Evolutionary conservation across 1,140 invertebrate species (phyloP).

Genomic region (Anoplolepis gracilipes): DNA sequence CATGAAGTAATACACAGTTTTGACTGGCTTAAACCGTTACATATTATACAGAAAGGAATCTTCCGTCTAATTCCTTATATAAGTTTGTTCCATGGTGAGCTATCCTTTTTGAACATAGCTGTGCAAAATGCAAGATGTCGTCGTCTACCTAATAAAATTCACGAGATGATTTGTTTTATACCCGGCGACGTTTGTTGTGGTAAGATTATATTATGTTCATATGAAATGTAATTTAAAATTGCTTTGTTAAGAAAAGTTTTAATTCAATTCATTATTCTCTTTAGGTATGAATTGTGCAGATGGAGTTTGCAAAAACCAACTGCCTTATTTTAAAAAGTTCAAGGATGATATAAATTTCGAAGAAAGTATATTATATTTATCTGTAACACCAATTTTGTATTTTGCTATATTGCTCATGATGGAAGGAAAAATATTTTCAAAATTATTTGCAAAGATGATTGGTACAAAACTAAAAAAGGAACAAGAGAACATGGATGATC

Average conservation of each 20-base stretch:
- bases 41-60: constrained; percentile 77
- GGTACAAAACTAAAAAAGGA: constrained; percentile 63
- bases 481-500: constrained; percentile 76
- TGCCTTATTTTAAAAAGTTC: constrained; percentile 77
- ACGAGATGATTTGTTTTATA: constrained; percentile 69
- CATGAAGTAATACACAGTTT: constrained; percentile 35
- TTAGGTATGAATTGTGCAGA: constrained; percentile 77
- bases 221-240: constrained; percentile 24
- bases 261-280: constrained; percentile 44
- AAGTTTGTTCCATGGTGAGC: constrained; percentile 81
- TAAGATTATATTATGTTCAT: constrained; percentile 59
- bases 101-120: constrained; percentile 77
- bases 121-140: constrained; percentile 80
- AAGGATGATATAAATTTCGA: constrained; percentile 76
- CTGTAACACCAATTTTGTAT: constrained; percentile 78
- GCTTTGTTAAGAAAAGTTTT: constrained; percentile 7
- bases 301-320: constrained; percentile 76
- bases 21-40: constrained; percentile 55
- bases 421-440: constrained; percentile 77
- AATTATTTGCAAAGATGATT: constrained; percentile 69
- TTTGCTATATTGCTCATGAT: constrained; percentile 78
- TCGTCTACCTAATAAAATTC: constrained; percentile 76
- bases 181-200: constrained; percentile 75
- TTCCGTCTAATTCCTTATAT: constrained; percentile 81
- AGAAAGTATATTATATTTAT: constrained; percentile 77